Evolutionary conservation across 2,888 invertebrate species (phyloP).

Genomic region (Meteorus cinctellus): DNA sequence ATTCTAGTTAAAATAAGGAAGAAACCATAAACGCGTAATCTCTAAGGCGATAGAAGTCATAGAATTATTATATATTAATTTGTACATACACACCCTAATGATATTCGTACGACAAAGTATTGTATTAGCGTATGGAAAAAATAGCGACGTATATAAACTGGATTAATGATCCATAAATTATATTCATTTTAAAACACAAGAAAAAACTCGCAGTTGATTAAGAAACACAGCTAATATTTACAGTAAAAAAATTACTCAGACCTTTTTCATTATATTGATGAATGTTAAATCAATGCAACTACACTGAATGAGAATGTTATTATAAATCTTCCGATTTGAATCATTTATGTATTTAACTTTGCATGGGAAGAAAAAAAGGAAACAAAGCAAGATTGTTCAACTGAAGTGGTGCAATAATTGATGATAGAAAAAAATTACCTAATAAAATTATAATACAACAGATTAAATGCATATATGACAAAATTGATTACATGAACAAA

Average conservation of each 20-base stretch:
- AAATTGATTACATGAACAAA: neutral
- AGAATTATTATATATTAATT: constrained; percentile 37
- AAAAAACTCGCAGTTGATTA: neutral
- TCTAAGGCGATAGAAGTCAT: constrained; percentile 38
- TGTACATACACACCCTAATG: constrained; percentile 50
- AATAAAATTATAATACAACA: neutral
- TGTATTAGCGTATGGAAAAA: constrained; percentile 9
- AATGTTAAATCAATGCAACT: neutral
- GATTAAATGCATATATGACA: neutral
- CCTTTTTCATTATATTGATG: constrained; percentile 1
- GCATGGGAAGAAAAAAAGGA: neutral
- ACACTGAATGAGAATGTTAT: neutral
- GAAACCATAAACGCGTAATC: constrained; percentile 29
- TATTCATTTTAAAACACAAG: constrained; percentile 34
- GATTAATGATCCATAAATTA: constrained; percentile 30
- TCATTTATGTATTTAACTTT: neutral
- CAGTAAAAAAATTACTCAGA: neutral
- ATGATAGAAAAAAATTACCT: neutral
- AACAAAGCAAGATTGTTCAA: neutral
- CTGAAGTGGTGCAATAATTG: constrained; percentile 4
- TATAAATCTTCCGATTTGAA: neutral
- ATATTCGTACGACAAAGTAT: constrained; percentile 40
- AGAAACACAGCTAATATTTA: constrained; percentile 18
- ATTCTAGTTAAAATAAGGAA: constrained; percentile 33
- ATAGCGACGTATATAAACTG: constrained; percentile 20